Base-by-base conservation (phyloP, 2,113 vertebrate genomes). In the Piaya cayana region DNA sequence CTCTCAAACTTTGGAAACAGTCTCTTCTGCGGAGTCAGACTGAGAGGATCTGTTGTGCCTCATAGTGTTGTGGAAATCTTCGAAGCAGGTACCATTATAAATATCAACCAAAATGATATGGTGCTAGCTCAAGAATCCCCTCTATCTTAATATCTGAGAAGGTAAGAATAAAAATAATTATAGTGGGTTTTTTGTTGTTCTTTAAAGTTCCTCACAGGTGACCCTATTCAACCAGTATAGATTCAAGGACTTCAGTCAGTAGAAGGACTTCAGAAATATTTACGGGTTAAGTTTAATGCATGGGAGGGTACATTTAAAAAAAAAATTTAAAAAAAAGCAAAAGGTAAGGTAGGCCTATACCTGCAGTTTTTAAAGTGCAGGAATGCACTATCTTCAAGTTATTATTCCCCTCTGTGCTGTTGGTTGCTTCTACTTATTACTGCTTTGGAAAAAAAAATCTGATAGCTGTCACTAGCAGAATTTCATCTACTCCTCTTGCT, bases 221-320 rank as follows among this genome's bases (percentile, higher is more conserved):
- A 91, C 49, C 36, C 55, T 91, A 64, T 95, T 95, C 77, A 93
- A 90, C 63, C 39, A 95, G 70, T 58, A 25, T 32, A 72, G 71
- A 68, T 47, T 74, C 43, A 89, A 92, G 75, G 55, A 79, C 56
- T 95, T 93, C 52, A 69, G 65, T 81, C 74, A 68, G 53, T 94
- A 96, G 87, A 39, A 93, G 79, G 68, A 56, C 86, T 90, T 94
- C 93, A 91, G 79, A 91, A 97, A 87, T 95, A 96, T 92, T 93
- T 93, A 91, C 45, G 88, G 68, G 75, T 84, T 72, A 55, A 81
- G 65, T 56, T 96, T 70, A 93, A 53, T 23, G 45, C 90, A 34
- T 39, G 53, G 72, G 72, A 86, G 55, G 81, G 37, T 11, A 34
- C n/a, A 36, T 70, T 88, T 63, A 32, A 81, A 93, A 45, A 26